Evolutionary conservation across 2,113 vertebrate genomes (phyloP), one percentile per base, ranked within the genome.

Genomic region (Cyanoramphus novaezelandiae): DNA sequence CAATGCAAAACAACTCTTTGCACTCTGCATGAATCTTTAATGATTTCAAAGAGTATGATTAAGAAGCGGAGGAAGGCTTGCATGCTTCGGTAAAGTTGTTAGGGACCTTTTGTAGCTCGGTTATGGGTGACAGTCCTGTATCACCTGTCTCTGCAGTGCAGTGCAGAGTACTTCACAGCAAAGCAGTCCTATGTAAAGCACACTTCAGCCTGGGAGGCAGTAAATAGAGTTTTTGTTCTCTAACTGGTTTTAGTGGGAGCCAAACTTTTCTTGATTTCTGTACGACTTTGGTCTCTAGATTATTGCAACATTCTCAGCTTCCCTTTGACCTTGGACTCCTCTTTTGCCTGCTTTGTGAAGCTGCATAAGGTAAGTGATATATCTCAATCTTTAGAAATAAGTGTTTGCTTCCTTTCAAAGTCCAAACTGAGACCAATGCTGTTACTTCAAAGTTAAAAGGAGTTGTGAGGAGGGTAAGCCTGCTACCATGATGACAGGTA

Each of bases 231-330:
- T 92, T 90, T 44, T 57, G 23, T 29, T 69, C 81, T 78, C 31
- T 81, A 49, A 53, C 35, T 65, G 77, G 12, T 24, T 72, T 86
- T 27, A 33, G 8, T 70, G 17, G 35, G 49, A 89, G 29, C n/a
- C 5, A n/a, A 29, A 49, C 17, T 70, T 59, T 68, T 76, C 46
- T 35, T 33, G 29, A 33, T 74, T 67, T 64, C 46, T 57, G 6
- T 41, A 44, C 0, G 1, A 25, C 52, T 85, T 76, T 31, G 41
- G 41, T 46, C 59, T 50, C n/a, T 82, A 23, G 16, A 53, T 27
- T 64, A 19, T 27, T 57, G 28, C 0, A 0, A 5, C 3, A 1
- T 49, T 55, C n/a, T 77, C 31, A 1, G 2, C 37, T 88, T 74
- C 8, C 6, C 43, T 75, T 88, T 29, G 67, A 28, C 5, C 3